Conservation (phyloP, 2,797 vertebrate species). For the Acropternis orthonyx region DNA sequence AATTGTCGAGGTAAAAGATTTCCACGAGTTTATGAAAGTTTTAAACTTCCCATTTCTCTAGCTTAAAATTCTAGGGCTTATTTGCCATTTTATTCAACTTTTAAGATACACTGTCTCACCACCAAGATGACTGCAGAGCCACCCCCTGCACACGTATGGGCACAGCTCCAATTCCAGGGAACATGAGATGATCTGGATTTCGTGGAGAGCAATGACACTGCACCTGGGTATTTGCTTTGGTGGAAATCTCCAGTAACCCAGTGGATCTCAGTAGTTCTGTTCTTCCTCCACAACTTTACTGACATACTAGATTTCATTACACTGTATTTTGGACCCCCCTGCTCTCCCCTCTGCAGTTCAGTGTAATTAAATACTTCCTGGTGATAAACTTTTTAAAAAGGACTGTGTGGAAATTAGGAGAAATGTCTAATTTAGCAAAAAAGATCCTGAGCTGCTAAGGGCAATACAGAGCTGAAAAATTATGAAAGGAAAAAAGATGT, state of each 20-base stretch:
- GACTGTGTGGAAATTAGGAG: not conserved
- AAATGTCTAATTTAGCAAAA: not conserved
- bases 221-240: not conserved
- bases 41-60: not conserved
- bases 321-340: not conserved
- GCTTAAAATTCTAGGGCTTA: not conserved
- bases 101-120: not conserved
- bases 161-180: not conserved
- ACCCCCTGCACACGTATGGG: not conserved
- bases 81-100: not conserved
- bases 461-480: not conserved
- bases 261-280: not conserved
- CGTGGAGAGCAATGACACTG: not conserved
- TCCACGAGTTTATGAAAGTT: not conserved
- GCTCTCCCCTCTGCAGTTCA: not conserved
- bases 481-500: not conserved
- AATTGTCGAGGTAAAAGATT: not conserved
- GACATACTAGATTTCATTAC: not conserved
- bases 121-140: not conserved
- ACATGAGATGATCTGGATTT: rapidly evolving
- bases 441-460: not conserved
- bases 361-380: not conserved
- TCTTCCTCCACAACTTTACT: not conserved
- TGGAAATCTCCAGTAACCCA: not conserved
- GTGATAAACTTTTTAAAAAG: not conserved